Evolutionary conservation across 2,797 vertebrate species (phyloP).

Genomic region (Eupleurogrammus muticus): DNA sequence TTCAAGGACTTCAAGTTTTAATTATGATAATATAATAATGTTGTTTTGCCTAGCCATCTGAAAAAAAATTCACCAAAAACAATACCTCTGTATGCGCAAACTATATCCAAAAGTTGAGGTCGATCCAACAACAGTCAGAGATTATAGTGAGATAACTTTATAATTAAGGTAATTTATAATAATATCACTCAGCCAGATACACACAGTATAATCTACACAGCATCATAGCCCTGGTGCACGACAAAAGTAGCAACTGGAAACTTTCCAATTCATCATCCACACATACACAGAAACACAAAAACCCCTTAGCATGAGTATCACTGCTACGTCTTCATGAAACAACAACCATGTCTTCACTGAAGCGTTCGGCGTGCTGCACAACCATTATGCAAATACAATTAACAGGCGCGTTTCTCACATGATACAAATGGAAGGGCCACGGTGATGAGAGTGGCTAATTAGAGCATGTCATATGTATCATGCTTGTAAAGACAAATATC

Average conservation of each 20-base stretch:
- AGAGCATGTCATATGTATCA: conserved; percentile 5
- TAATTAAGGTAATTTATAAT: no score
- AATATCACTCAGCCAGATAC: no score
- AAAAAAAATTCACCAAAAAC: no score
- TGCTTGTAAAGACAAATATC: conserved; percentile 6
- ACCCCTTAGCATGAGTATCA: neutral
- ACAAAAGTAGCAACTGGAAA: neutral
- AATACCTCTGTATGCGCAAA: no score
- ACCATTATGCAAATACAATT: conserved; percentile 55
- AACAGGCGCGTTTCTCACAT: conserved; percentile 58
- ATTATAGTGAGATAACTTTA: no score
- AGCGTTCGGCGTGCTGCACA: conserved; percentile 33
- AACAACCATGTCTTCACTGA: conserved; percentile 23
- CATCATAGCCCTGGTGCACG: neutral
- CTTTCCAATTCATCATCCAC: neutral
- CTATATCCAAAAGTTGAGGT: no score
- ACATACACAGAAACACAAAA: neutral
- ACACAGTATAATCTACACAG: no score
- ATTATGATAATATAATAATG: no score
- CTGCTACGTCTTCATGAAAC: conserved; percentile 3
- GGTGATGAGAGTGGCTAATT: conserved; percentile 10
- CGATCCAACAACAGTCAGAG: no score
- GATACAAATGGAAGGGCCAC: conserved; percentile 29
- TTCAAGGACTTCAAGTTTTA: no score
- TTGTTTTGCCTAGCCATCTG: no score